Base-by-base conservation (phyloP, 2,888 invertebrate species). In the Glaucopsyche alexis region DNA sequence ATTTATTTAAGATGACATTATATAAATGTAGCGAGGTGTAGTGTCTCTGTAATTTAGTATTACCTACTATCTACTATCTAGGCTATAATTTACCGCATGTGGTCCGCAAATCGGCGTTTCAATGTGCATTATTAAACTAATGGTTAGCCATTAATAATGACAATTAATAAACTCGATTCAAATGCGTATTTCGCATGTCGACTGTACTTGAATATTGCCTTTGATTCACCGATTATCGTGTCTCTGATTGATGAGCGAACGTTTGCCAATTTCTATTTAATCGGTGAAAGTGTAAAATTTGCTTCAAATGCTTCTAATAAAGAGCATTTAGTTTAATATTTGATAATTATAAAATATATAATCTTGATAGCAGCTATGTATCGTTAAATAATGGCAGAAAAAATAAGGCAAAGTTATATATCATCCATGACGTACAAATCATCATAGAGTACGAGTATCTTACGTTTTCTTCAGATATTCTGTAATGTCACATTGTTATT, bases 221-320 rank as follows among this genome's bases (percentile, higher is more conserved):
- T 65, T 72, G 55, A 50, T 72, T 49, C 64, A 40, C 13, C 65
- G 73, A 74, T 76, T 49, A 73, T 75, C 76, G 78, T 78, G 76
- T 73, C 76, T 71, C 74, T 80, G 83, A 84, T 85, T 79, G 82
- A 85, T 85, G 79, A 76, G 79, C 75, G 79, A 76, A 78, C 76
- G 75, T 73, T 77, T 77, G 75, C 69, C 74, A 79, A 80, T 80
- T 80, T 80, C 78, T 79, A 79, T 75, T 78, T 80, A 80, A 81
- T 80, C 75, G 79, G 81, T 79, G 81, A 81, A 80, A 81, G 80
- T 80, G 79, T 78, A 78, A 79, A 79, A 76, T 76, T 78, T 72
- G 75, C 65, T 50, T 38, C 65, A 60, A 72, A 65, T 38, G 64
- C 71, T 40, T n/a, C 42, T 71, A 71, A 71, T 55, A 42, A 71